phyloP scores from a whole-genome alignment of 2,113 vertebrate species.

The Piprites chloris region DNA sequence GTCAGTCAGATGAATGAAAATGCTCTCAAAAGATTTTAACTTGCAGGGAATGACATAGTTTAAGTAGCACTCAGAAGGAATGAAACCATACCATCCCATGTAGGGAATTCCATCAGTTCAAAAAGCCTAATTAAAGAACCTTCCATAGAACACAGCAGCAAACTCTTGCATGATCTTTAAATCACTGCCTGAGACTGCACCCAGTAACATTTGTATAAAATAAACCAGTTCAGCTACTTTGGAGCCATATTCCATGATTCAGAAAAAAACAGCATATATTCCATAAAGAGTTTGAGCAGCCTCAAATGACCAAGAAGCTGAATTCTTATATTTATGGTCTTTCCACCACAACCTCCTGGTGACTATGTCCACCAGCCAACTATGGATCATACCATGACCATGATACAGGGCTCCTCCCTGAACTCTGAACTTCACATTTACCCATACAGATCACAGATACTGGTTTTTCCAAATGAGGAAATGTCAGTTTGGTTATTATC shows the following conservation, averaged over 20 bases:
- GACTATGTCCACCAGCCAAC: not conserved
- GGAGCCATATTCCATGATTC: not conserved
- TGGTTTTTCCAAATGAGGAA: not conserved
- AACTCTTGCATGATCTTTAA: not conserved
- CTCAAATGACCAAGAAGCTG: not conserved
- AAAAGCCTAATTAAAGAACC: not conserved
- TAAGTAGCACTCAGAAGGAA: not conserved
- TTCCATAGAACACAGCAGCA: not conserved
- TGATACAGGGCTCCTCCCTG: not conserved
- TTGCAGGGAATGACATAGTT: not conserved
- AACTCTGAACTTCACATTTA: not conserved
- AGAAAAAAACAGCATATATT: not conserved
- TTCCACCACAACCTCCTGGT: not conserved
- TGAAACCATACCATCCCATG: rapidly evolving
- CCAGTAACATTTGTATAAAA: not conserved
- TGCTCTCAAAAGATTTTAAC: not conserved
- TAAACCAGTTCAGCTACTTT: not conserved
- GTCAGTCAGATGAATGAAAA: not conserved
- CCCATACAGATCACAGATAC: not conserved
- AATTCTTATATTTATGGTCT: not conserved
- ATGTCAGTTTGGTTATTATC: not conserved
- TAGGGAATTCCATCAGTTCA: not conserved
- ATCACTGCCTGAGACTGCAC: not conserved
- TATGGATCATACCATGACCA: rapidly evolving
- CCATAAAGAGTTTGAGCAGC: not conserved